A percentile compares a stretch with the other conserved stretches of the same genome.
Evolutionary conservation across 2,113 vertebrate species (phyloP).

Genomic region (Tetrao urogallus): DNA sequence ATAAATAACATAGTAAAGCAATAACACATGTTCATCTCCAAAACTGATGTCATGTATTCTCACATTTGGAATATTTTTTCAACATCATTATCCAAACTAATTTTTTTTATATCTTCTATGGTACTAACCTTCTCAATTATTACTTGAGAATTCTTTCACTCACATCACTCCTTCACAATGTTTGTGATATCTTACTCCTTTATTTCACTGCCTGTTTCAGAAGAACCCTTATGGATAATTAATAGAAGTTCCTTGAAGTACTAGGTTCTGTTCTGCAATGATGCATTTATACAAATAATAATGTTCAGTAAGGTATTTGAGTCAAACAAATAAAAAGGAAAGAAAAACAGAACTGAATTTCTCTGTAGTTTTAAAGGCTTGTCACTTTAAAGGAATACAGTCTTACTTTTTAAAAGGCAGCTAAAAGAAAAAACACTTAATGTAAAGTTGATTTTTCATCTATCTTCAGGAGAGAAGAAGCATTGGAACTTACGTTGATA

Average conservation of each 20-base stretch:
- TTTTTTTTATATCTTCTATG: background rate
- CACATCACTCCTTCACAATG: background rate
- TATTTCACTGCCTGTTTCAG: background rate
- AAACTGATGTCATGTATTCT: background rate
- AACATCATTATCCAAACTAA: background rate
- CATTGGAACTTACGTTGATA: background rate
- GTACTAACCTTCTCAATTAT: background rate
- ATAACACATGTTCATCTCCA: background rate
- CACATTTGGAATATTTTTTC: background rate
- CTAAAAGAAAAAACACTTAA: background rate
- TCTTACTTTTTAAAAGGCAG: background rate
- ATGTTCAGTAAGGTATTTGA: background rate
- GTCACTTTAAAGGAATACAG: background rate
- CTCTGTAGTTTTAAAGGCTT: background rate
- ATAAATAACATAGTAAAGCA: background rate
- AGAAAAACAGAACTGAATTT: background rate
- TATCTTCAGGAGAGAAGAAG: background rate
- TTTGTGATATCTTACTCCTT: background rate
- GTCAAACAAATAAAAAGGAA: background rate
- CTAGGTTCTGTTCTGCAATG: background rate
- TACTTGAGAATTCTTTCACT: background rate
- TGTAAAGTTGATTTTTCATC: background rate
- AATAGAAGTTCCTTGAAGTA: background rate
- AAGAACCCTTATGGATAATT: accelerated
- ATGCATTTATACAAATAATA: background rate